These are phyloP conservation scores for Halcyon malimbica DNA, from an alignment of 2,113 vertebrate genomes.

Conservation along the genomic window DNA sequence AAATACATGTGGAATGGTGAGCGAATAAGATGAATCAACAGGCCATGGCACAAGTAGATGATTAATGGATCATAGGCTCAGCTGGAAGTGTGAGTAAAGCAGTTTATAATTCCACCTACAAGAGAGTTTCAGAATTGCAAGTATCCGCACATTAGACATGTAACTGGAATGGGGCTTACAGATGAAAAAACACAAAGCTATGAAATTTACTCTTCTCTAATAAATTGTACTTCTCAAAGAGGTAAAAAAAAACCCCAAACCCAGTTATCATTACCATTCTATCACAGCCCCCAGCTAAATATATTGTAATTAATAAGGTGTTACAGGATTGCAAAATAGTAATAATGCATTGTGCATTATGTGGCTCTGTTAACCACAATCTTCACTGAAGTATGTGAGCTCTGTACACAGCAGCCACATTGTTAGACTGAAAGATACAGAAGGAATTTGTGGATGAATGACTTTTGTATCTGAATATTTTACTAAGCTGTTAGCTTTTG, in stretches of 20 bases:
- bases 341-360: background rate
- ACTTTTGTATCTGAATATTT: background rate
- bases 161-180: background rate
- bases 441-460: background rate
- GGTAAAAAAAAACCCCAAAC: background rate
- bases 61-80: background rate
- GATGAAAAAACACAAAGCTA: background rate
- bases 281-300: background rate
- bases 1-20: background rate
- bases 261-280: background rate
- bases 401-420: background rate
- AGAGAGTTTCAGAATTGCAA: slow-evolving; percentile 23
- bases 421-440: background rate
- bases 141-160: background rate
- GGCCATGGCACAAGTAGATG: background rate
- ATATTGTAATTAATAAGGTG: background rate
- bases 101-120: background rate
- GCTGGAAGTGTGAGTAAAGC: background rate
- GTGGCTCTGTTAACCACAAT: background rate
- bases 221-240: background rate
- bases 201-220: background rate
- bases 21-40: background rate
- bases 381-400: background rate
- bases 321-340: background rate
- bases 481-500: background rate